Evolutionary conservation across 2,113 vertebrate species (phyloP), one percentile per base, ranked within the genome.

Genomic region (Kobus ellipsiprymnus): DNA sequence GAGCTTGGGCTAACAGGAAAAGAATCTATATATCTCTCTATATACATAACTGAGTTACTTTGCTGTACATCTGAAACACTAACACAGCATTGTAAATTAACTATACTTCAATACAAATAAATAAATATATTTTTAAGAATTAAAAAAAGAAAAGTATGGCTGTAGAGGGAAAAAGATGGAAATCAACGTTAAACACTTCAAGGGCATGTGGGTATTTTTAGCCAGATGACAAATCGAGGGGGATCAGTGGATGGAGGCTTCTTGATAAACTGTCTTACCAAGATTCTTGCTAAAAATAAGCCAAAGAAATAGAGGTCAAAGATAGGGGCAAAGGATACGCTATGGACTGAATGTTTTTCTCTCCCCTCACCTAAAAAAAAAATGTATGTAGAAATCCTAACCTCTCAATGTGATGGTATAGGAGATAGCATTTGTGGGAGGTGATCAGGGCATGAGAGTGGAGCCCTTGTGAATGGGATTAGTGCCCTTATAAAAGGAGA

Each of bases 201-300:
- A 54, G 19, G 33, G 19, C 50, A 82, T n/a, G 80, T 54, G 50
- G 48, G 19, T 21, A 54, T 82, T 82, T 25, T 14, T 54, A 82
- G 50, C 19, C 0, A 3, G 33, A 82, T 21, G 2, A n/a, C 10
- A 36, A 52, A 54, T 21, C 0, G 11, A 82, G 33, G 50, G 78
- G 80, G 1, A 25, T 82, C 80, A 14, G 30, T 23, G 50, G 30
- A 52, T n/a, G 80, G 33, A 82, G 80, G 19, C 48, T n/a, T 54
- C 80, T 54, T 36, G 33, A 50, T 54, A 23, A 54, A 54, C 80
- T 82, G 11, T 82, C 30, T 54, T 54, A n/a, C 6, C 30, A n/a
- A n/a, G 33, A 54, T 52, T 54, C 80, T 82, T 54, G 80, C 33
- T 54, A n/a, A 54, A 36, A 33, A 36, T 25, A 36, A 82, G 30